phyloP scores from a whole-genome alignment of 2,888 invertebrate species.

The Spilarctia lutea region DNA sequence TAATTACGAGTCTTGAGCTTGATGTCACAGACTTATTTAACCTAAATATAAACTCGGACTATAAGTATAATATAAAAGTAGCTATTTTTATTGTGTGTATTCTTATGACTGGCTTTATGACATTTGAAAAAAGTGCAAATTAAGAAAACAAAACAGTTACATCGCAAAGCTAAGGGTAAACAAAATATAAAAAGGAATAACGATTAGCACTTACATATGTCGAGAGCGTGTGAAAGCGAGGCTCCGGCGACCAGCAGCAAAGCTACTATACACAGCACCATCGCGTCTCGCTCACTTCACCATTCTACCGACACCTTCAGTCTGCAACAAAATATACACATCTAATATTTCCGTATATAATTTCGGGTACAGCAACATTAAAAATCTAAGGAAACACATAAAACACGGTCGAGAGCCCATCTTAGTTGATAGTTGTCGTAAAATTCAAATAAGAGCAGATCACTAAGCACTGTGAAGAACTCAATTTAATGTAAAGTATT shows the following conservation, averaged over 20 bases:
- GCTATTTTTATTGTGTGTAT: background rate
- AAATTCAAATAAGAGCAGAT: conserved; percentile 25
- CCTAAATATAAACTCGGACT: background rate
- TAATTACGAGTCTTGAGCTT: background rate
- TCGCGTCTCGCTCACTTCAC: conserved; percentile 75
- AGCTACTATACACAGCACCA: conserved; percentile 72
- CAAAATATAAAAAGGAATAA: background rate
- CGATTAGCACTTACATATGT: conserved; percentile 74
- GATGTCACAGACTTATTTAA: background rate
- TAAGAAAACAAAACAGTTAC: conserved; percentile 2
- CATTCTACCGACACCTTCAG: conserved; percentile 69
- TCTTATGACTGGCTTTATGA: conserved; percentile 9
- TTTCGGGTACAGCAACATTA: conserved; percentile 9
- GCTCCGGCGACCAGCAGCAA: conserved; percentile 68
- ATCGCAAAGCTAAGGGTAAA: conserved; percentile 17
- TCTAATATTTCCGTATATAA: background rate
- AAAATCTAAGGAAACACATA: conserved; percentile 19
- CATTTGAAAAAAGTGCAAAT: conserved; percentile 11
- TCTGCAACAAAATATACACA: conserved; percentile 59
- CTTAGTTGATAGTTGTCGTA: conserved; percentile 13
- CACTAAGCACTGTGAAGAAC: conserved; percentile 2
- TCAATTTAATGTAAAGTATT: conserved; percentile 17
- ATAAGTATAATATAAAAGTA: background rate
- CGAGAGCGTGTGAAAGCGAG: conserved; percentile 68
- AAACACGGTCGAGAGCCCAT: conserved; percentile 15